phyloP scores from a whole-genome alignment of 30 jellyfish, hydroid and myxozoan species.

The Morbakka virulenta region DNA sequence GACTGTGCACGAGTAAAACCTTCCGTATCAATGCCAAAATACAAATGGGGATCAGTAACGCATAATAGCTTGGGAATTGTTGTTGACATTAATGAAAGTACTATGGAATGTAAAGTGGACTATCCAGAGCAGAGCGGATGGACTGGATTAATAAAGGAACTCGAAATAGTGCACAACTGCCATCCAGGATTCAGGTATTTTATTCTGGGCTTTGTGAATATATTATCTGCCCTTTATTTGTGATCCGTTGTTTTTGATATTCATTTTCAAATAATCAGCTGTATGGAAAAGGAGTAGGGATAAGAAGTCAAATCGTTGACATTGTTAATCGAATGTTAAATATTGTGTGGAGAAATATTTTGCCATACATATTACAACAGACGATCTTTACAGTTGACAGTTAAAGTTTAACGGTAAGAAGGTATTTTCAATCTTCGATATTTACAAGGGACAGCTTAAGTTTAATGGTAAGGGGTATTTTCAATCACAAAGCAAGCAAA shows the following conservation, averaged over 20 bases:
- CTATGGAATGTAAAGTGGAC: conserved; percentile 55
- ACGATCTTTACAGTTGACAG: too few relatives aligned
- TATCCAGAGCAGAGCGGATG: conserved; percentile 50
- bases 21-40: conserved; percentile 26
- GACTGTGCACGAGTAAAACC: conserved; percentile 54
- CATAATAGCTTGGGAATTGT: conserved; percentile 49
- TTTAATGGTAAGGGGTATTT: too few relatives aligned
- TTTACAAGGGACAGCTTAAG: too few relatives aligned
- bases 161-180: conserved; percentile 38
- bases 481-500: too few relatives aligned
- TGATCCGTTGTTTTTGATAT: too few relatives aligned
- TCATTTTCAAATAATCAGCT: too few relatives aligned
- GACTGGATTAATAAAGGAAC: conserved; percentile 57
- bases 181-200: conserved; percentile 49
- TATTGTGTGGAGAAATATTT: too few relatives aligned
- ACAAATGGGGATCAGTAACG: conserved; percentile 66
- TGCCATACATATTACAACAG: too few relatives aligned
- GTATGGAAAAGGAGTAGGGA: too few relatives aligned
- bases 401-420: too few relatives aligned
- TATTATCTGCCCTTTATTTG: not conserved
- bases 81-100: conserved; percentile 43
- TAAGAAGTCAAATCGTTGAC: not conserved
- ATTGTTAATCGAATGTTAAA: too few relatives aligned
- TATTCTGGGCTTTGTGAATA: not conserved
- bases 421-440: too few relatives aligned